phyloP scores from a whole-genome alignment of 2,888 invertebrate genomes.

The Stenoptilia bipunctidactyla region DNA sequence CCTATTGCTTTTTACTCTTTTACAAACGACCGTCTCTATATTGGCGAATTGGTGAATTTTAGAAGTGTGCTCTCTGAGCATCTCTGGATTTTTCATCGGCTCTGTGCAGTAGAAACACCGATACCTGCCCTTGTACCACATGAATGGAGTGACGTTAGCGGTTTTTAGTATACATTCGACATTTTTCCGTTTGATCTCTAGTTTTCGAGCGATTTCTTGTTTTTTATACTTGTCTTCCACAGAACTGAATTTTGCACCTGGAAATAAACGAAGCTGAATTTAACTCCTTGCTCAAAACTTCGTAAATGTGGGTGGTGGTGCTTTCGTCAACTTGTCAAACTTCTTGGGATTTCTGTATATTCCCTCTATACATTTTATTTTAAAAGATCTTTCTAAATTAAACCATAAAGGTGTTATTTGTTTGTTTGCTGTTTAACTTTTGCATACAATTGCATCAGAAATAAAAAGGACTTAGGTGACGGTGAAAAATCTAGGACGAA shows the following conservation, averaged over 20 bases:
- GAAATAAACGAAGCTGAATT: slow-evolving; percentile 32
- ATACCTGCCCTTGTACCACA: slow-evolving; percentile 56
- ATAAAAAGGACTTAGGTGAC: too few relatives aligned
- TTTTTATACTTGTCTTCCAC: slow-evolving; percentile 56
- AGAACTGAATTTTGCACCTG: slow-evolving; percentile 49
- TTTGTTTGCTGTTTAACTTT: too few relatives aligned
- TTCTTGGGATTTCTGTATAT: too few relatives aligned
- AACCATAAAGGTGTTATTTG: too few relatives aligned
- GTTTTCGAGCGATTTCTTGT: slow-evolving; percentile 45
- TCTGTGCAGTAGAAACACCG: slow-evolving; percentile 55
- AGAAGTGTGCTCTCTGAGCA: slow-evolving; percentile 40
- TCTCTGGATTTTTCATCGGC: slow-evolving; percentile 42
- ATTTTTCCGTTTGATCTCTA: slow-evolving; percentile 46
- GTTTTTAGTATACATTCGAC: slow-evolving; percentile 57
- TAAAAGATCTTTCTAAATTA: too few relatives aligned
- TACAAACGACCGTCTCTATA: slow-evolving; percentile 44
- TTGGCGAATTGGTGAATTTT: slow-evolving; percentile 41
- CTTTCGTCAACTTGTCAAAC: too few relatives aligned
- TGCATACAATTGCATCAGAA: too few relatives aligned
- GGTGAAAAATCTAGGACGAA: too few relatives aligned
- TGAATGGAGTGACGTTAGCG: slow-evolving; percentile 53
- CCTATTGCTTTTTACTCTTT: slow-evolving; percentile 51
- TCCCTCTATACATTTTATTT: too few relatives aligned
- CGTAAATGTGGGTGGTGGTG: not conserved
- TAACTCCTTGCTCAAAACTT: not conserved